phyloP scores from a whole-genome alignment of 2,888 invertebrate species.

The Zygogramma bicolorata region DNA sequence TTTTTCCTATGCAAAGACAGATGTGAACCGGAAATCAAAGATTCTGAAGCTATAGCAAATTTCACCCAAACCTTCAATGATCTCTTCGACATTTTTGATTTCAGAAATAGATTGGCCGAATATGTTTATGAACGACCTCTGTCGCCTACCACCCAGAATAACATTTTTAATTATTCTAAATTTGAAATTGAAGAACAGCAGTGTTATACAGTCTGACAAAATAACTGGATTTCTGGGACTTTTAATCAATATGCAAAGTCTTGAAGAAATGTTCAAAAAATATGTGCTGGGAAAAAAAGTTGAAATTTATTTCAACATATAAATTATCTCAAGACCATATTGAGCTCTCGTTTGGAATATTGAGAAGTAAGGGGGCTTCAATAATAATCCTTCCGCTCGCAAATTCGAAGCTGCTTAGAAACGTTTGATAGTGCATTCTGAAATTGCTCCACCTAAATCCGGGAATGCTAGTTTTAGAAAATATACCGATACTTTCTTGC shows the following conservation, averaged over 20 bases:
- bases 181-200: neutral
- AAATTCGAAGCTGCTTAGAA: neutral
- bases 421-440: neutral
- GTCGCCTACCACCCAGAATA: neutral
- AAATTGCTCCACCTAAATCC: neutral
- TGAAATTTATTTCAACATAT: neutral
- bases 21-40: neutral
- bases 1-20: slow-evolving; percentile 2
- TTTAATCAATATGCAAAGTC: neutral
- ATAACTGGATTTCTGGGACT: neutral
- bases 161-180: neutral
- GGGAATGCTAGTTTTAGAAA: neutral
- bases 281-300: neutral
- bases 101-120: neutral
- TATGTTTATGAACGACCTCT: neutral
- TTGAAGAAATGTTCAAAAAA: neutral
- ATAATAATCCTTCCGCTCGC: neutral
- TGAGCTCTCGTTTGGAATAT: neutral
- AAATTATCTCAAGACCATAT: neutral
- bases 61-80: neutral
- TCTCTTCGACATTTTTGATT: slow-evolving; percentile 11
- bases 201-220: neutral
- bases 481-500: neutral
- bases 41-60: neutral
- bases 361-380: neutral